These are phyloP conservation scores for Lysiphlebus fabarum DNA, from an alignment of 1,140 invertebrate genomes.

Conservation along the genomic window DNA sequence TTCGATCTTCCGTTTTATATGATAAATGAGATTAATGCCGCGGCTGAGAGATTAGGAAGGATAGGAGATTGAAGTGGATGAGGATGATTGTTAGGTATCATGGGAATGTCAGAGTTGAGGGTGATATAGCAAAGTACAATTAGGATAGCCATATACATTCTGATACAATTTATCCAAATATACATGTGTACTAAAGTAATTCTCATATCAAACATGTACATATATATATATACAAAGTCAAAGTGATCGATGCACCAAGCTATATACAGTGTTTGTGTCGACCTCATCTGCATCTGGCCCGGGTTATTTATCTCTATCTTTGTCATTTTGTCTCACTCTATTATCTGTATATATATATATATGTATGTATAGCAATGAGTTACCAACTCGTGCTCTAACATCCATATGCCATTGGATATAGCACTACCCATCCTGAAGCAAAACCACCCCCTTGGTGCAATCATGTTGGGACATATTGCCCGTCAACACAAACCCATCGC, in stretches of 20 bases:
- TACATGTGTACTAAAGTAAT: conserved; percentile 25
- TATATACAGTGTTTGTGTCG: conserved; percentile 25
- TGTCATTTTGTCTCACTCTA: conserved; percentile 12
- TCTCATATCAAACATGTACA: conserved; percentile 23
- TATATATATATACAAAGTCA: conserved; percentile 28
- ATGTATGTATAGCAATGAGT: conserved; percentile 19
- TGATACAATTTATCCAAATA: too few relatives aligned
- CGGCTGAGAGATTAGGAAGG: conserved; percentile 37
- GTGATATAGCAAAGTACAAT: conserved; percentile 33
- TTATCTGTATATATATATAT: conserved; percentile 25
- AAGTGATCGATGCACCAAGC: conserved; percentile 47
- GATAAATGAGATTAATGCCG: conserved; percentile 47
- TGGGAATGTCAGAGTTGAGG: conserved; percentile 20
- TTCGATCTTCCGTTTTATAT: conserved; percentile 38
- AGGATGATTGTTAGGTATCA: neutral
- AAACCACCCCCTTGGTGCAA: conserved; percentile 30
- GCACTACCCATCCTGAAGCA: conserved; percentile 27
- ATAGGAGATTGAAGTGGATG: conserved; percentile 20
- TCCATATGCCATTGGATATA: conserved; percentile 27
- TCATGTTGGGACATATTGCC: conserved; percentile 54
- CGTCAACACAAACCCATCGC: conserved; percentile 47
- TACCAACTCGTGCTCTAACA: conserved; percentile 1
- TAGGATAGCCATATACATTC: conserved; percentile 42
- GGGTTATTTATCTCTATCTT: conserved; percentile 15
- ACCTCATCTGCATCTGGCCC: conserved; percentile 49